Conservation (phyloP, 1,140 invertebrate genomes). For the Micrasema minimum region DNA sequence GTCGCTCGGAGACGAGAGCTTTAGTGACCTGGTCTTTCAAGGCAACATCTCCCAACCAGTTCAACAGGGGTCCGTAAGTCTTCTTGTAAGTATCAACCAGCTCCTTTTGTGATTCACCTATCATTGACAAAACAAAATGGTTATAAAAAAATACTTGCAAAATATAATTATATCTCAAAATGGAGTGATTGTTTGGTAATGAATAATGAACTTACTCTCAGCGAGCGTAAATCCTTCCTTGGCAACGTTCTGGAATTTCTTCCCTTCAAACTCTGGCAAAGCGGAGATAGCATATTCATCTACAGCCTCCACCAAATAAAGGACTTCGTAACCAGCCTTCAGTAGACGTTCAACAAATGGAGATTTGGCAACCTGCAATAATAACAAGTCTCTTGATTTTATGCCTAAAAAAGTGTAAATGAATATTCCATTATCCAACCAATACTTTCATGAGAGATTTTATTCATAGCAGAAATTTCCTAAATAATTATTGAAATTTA, state of each 20-base stretch:
- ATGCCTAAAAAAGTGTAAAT: too few relatives aligned
- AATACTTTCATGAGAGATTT: too few relatives aligned
- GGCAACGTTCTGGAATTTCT: slow-evolving; percentile 99
- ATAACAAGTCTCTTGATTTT: too few relatives aligned
- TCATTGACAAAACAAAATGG: slow-evolving; percentile 16
- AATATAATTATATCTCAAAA: too few relatives aligned
- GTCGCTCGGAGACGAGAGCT: slow-evolving; percentile 88
- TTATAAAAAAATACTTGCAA: slow-evolving; percentile 5
- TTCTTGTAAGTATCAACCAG: slow-evolving; percentile 82
- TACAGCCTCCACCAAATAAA: slow-evolving; percentile 96
- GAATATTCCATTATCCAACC: too few relatives aligned
- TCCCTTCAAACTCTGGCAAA: slow-evolving; percentile 98
- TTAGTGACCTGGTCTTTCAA: slow-evolving; percentile 88
- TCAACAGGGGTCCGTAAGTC: slow-evolving; percentile 89
- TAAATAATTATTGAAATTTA: too few relatives aligned
- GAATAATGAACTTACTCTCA: slow-evolving; percentile 65
- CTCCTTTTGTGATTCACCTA: slow-evolving; percentile 83
- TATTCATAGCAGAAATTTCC: too few relatives aligned
- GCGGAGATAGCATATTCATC: slow-evolving; percentile 98
- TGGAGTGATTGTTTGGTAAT: too few relatives aligned
- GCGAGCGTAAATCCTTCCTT: slow-evolving; percentile 96
- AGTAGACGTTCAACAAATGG: slow-evolving; percentile 96
- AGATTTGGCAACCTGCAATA: slow-evolving; percentile 78
- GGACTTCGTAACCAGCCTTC: slow-evolving; percentile 95
- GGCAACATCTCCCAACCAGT: slow-evolving; percentile 89